phyloP scores from a whole-genome alignment of 2,888 invertebrate genomes.

The Colletes collaris region DNA sequence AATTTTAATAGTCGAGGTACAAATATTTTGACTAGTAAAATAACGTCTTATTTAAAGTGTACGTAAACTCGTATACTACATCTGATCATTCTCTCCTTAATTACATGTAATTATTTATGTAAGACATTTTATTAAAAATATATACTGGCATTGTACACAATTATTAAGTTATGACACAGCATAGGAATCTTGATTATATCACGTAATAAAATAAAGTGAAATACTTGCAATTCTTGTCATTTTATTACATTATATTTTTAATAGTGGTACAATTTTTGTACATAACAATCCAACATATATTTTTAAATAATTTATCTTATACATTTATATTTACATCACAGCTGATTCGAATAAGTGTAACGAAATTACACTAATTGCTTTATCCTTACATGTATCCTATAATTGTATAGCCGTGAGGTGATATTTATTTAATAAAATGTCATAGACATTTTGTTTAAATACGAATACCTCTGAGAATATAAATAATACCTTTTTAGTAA shows the following conservation, averaged over 20 bases:
- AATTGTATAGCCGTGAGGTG: constrained; percentile 10
- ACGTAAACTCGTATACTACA: constrained; percentile 22
- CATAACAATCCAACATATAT: constrained; percentile 42
- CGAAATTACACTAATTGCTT: constrained; percentile 6
- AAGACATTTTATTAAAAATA: constrained; percentile 15
- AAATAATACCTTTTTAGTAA: constrained; percentile 18
- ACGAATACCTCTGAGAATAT: constrained; percentile 7
- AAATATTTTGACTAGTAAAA: constrained; percentile 27
- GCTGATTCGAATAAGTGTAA: constrained; percentile 20
- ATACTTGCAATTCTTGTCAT: constrained; percentile 19
- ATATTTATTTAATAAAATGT: constrained; percentile 7
- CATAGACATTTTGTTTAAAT: not conserved
- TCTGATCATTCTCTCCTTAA: constrained; percentile 18
- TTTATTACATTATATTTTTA: constrained; percentile 29
- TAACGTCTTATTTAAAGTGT: constrained; percentile 23
- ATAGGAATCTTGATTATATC: constrained; percentile 27
- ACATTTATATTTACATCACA: constrained; percentile 48
- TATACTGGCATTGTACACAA: constrained; percentile 61
- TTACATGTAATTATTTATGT: constrained; percentile 33
- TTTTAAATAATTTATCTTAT: constrained; percentile 5
- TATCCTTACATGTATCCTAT: constrained; percentile 10
- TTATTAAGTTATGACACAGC: constrained; percentile 49
- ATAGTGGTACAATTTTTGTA: constrained; percentile 5
- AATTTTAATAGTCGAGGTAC: constrained; percentile 26
- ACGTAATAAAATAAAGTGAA: constrained; percentile 42